Evolutionary conservation across 1,140 invertebrate genomes (phyloP), one percentile per base, ranked within the genome.

Genomic region (Cotesia chilonis): DNA sequence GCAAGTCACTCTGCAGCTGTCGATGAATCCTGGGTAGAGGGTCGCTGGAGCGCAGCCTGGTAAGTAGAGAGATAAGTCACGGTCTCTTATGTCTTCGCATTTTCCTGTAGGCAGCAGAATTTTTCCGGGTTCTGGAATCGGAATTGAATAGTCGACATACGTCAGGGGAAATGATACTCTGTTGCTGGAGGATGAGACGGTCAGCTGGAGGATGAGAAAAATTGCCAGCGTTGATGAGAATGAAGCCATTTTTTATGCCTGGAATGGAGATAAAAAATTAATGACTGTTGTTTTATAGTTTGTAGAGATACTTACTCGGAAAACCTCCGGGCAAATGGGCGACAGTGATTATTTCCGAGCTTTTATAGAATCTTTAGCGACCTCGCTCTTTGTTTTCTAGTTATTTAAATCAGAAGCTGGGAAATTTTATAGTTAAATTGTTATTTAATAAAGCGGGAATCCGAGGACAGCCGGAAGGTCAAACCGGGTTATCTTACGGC

Each of bases 21-120:
- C 71, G 9, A 84, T 76, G 51, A 82, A 82, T 3, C 74, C 72
- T n/a, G 74, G 76, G 68, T 80, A 75, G 2, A 85, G 75, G 37
- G 20, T 75, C 10, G 2, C 28, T 6, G 83, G 70, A 4, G 76
- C 75, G 3, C 71, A 54, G 2, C 73, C 69, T 0, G 79, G 74
- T 0, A 86, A 71, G n/a, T 76, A 81, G 38, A 85, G 68, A 4
- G 68, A 71, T 4, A 82, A 63, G 65, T 76, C 74, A 38, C 68
- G 76, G 52, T 77, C 65, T 4, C 57, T 75, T 37, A 78, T 74
- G 68, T 81, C 74, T 63, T 80, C 75, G 51, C 82, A 84, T 79
- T 78, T 81, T 38, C 82, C 82, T 1, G 78, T 75, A 37, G 81
- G 78, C 0, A 80, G 28, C 12, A 55, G 20, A 10, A 41, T 77